These are phyloP conservation scores for Polydrusus tereticollis DNA, from an alignment of 2,888 invertebrate species.

Conservation along the genomic window DNA sequence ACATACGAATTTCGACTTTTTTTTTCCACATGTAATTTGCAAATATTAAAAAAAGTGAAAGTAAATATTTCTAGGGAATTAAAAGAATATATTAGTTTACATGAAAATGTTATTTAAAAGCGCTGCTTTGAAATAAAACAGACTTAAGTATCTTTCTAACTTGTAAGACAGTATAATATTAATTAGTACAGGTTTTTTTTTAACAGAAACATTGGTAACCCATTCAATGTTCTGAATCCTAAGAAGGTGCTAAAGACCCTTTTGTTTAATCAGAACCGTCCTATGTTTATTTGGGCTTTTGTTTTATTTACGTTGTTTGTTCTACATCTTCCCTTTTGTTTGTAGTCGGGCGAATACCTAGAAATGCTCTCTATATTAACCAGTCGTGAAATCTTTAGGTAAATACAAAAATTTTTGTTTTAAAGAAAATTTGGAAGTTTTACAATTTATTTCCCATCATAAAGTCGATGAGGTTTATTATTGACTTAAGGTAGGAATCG, in stretches of 20 bases:
- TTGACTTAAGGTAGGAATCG: neutral
- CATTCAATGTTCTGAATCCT: constrained; percentile 11
- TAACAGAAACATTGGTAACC: neutral
- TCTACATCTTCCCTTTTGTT: constrained; percentile 17
- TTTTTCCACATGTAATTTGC: too few relatives aligned
- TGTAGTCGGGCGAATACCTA: constrained; percentile 12
- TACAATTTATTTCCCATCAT: constrained; percentile 32
- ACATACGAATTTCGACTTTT: too few relatives aligned
- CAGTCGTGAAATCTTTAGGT: constrained; percentile 15
- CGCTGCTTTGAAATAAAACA: too few relatives aligned
- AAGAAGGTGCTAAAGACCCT: constrained; percentile 16
- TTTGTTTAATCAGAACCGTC: constrained; percentile 12
- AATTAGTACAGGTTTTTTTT: too few relatives aligned
- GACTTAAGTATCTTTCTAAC: too few relatives aligned
- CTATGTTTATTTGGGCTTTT: constrained; percentile 32
- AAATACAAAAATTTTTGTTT: constrained; percentile 31
- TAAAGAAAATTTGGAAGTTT: constrained; percentile 31
- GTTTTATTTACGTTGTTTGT: constrained; percentile 33
- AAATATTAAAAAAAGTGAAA: too few relatives aligned
- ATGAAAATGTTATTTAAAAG: too few relatives aligned
- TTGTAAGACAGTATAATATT: too few relatives aligned
- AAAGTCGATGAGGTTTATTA: neutral
- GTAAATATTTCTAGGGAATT: too few relatives aligned
- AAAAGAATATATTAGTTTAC: too few relatives aligned
- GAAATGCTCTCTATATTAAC: constrained; percentile 17